Percentiles rank a stretch among this genome's conserved stretches.
These are phyloP conservation scores for Parapsyche elsis DNA, from an alignment of 1,140 invertebrate species.

Conservation along the genomic window DNA sequence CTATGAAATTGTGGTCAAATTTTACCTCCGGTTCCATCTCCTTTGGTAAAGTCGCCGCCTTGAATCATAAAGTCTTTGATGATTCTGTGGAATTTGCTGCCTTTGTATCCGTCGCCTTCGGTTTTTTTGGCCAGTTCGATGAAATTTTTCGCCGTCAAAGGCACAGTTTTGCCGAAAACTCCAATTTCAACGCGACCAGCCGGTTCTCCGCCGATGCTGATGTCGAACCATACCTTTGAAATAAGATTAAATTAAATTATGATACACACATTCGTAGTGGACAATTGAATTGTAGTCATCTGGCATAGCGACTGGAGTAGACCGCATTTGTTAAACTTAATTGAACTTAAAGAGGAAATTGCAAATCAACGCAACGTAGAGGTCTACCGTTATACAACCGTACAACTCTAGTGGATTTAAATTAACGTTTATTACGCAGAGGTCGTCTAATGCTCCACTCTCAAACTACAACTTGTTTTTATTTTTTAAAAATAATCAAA, in stretches of 20 bases:
- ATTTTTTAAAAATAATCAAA: no score
- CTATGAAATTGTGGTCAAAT: neutral
- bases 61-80: slow-evolving; percentile 97
- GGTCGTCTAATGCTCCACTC: no score
- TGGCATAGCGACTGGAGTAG: neutral
- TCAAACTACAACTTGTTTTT: no score
- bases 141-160: slow-evolving; percentile 95
- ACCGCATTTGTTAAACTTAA: neutral
- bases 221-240: slow-evolving; percentile 93
- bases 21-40: slow-evolving; percentile 89
- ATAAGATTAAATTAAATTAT: slow-evolving; percentile 52
- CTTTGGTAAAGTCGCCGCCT: slow-evolving; percentile 92
- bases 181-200: slow-evolving; percentile 91
- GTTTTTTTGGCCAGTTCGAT: slow-evolving; percentile 82
- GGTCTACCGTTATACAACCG: neutral
- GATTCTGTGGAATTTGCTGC: slow-evolving; percentile 91
- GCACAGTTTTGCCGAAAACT: slow-evolving; percentile 94
- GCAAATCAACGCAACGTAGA: neutral
- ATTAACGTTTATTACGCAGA: no score
- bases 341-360: slow-evolving; percentile 16
- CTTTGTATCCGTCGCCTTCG: slow-evolving; percentile 85
- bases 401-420: no score
- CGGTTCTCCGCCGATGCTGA: slow-evolving; percentile 84
- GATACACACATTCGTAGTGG: neutral
- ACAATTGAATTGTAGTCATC: neutral